Percentiles rank a stretch among this genome's conserved stretches.
These are phyloP conservation scores for Aphelenchoides fujianensis DNA, from an alignment of 1,140 invertebrate species.

Conservation along the genomic window DNA sequence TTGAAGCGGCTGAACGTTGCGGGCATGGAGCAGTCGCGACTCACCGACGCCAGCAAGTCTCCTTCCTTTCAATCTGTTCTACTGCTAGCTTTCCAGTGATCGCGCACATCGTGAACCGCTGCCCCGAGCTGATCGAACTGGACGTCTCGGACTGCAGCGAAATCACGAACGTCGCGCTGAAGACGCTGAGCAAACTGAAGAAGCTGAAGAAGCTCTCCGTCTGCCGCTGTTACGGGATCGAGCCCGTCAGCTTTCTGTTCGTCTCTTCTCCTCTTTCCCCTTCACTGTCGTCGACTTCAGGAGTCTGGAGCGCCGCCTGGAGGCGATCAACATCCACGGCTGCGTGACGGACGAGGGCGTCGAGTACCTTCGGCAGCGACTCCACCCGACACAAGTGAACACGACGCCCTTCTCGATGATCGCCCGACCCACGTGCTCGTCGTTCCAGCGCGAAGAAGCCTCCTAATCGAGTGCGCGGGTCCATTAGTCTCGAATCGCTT, in stretches of 20 bases:
- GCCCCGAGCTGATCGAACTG: neutral
- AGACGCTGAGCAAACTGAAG: neutral
- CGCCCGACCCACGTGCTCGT: neutral
- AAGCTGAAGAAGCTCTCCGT: constrained; percentile 9
- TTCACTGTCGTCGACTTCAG: too few species aligned
- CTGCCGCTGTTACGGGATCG: constrained; percentile 8
- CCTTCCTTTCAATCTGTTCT: neutral
- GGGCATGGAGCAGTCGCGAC: neutral
- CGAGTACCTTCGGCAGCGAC: neutral
- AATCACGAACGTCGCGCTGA: neutral
- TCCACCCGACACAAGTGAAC: neutral
- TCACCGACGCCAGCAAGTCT: constrained; percentile 1
- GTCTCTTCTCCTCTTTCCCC: too few species aligned
- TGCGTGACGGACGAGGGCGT: constrained; percentile 15
- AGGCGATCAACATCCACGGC: constrained; percentile 11
- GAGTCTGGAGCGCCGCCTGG: neutral
- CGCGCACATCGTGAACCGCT: constrained; percentile 1
- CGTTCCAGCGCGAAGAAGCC: too few species aligned
- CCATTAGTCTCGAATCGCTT: too few species aligned
- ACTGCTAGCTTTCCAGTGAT: constrained; percentile 15
- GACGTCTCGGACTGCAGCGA: constrained; percentile 11
- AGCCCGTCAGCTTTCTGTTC: constrained; percentile 8
- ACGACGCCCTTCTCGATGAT: neutral
- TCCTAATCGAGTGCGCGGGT: too few species aligned
- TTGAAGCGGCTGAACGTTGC: constrained; percentile 9